Conservation (phyloP, 2,113 vertebrate genomes). For the Gnathonemus echidnorhynchus region DNA sequence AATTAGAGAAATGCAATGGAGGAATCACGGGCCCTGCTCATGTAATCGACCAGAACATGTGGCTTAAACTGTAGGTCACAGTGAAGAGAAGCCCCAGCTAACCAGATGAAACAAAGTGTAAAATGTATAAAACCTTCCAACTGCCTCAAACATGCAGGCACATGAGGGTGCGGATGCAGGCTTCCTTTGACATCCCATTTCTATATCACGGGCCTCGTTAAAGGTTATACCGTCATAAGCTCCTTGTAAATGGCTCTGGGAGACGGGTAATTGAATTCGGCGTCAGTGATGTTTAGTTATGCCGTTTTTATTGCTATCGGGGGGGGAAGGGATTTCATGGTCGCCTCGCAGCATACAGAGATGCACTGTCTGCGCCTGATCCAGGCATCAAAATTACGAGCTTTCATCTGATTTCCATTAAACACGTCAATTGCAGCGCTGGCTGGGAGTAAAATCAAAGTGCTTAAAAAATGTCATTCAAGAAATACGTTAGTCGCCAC, state of each 20-base stretch:
- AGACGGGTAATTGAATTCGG: not conserved
- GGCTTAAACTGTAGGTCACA: not conserved
- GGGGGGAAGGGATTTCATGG: not conserved
- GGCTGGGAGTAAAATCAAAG: not conserved
- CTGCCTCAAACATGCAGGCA: not conserved
- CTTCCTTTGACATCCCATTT: not conserved
- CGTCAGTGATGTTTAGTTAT: not conserved
- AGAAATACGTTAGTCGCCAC: not conserved
- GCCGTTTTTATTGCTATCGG: not conserved
- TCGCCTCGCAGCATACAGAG: not conserved
- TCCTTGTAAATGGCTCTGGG: not conserved
- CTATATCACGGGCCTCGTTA: not conserved
- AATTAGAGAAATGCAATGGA: not conserved
- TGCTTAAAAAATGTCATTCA: not conserved
- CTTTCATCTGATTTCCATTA: slow-evolving; percentile 46
- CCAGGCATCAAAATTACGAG: slow-evolving; percentile 42
- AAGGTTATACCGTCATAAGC: not conserved
- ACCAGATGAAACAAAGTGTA: not conserved
- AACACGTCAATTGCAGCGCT: not conserved
- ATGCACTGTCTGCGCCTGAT: not conserved
- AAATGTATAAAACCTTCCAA: not conserved
- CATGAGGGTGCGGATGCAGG: not conserved
- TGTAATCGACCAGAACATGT: not conserved
- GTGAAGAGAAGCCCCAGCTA: not conserved
- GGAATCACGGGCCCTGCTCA: not conserved